Base-by-base conservation (phyloP, 2,797 vertebrate species). In the Microctenopoma stevenorrisi region DNA sequence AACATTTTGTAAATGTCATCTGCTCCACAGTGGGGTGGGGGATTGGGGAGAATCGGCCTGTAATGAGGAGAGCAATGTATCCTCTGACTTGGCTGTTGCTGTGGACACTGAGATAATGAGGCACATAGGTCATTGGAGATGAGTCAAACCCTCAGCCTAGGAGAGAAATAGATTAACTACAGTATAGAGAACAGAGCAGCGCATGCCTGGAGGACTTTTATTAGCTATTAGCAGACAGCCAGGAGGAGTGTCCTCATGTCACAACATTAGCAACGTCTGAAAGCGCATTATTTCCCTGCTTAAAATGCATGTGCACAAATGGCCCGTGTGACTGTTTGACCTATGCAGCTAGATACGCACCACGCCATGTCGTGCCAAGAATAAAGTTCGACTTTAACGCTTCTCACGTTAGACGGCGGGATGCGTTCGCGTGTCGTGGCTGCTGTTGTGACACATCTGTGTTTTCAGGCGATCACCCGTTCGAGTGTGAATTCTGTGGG, bases 81-180 rank as follows among this genome's bases (percentile, higher is more conserved):
- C 96, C 95, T 95, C 93, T 95, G 94, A 94, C 96, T 97, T 95
- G 95, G 95, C 94, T 93, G 92, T 95, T 94, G 96, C 96, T 96
- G 91, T 98, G 96, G 97, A 97, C 97, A 97, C 94, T 94, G 95
- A 96, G 96, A 97, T 98, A 98, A 98, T 98, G 97, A 98, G 97
- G 96, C 96, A 95, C 96, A 96, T 95, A 97, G 97, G 97, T 98
- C 97, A 97, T 94, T 95, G 95, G 94, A 95, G 96, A 98, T 97
- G 96, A 97, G 95, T 97, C 97, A 97, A 97, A 96, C 93, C 94
- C 95, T 95, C 94, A 93, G 94, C 95, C 93, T 94, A 93, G 94
- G 94, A 96, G 92, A 96, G 95, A 96, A 96, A 97, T 95, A 95
- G 96, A 96, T 98, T 96, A 98, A 96, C 96, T 96, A 96, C 95